Conservation (phyloP, 2,797 vertebrate species). For the Sebastes variabilis region DNA sequence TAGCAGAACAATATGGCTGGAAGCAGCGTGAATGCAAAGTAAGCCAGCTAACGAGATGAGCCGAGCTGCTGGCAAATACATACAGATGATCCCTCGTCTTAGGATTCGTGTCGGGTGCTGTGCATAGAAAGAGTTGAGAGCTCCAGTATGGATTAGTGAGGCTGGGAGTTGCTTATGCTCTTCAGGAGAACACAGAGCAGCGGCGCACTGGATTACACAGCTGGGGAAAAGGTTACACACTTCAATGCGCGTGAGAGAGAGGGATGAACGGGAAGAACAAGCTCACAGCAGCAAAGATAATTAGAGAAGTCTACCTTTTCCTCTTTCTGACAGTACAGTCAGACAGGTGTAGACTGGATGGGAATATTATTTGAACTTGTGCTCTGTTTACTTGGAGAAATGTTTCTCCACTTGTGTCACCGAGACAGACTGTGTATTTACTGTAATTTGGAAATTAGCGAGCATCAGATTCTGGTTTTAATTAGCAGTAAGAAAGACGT, state of each 20-base stretch:
- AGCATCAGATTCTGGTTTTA: constrained; percentile 34
- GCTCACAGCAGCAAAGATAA: constrained; percentile 50
- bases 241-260: constrained; percentile 50
- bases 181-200: constrained; percentile 67
- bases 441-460: constrained; percentile 50
- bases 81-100: constrained; percentile 64
- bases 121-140: constrained; percentile 57
- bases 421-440: constrained; percentile 23
- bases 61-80: constrained; percentile 58
- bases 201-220: constrained; percentile 66
- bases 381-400: constrained; percentile 15
- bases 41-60: constrained; percentile 68
- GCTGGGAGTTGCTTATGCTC: constrained; percentile 68
- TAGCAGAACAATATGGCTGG: constrained; percentile 40
- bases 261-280: constrained; percentile 56
- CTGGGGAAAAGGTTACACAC: constrained; percentile 71
- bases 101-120: constrained; percentile 50
- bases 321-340: constrained; percentile 25
- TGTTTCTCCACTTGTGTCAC: constrained; percentile 6
- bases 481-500: constrained; percentile 46
- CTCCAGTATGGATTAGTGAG: constrained; percentile 67
- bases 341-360: constrained; percentile 28
- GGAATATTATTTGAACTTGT: constrained; percentile 3
- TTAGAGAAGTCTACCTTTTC: constrained; percentile 47
- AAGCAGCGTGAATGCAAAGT: constrained; percentile 52